Evolutionary conservation across 1,140 invertebrate species (phyloP), one percentile per base, ranked within the genome.

Genomic region (Drosophila arizonae): DNA sequence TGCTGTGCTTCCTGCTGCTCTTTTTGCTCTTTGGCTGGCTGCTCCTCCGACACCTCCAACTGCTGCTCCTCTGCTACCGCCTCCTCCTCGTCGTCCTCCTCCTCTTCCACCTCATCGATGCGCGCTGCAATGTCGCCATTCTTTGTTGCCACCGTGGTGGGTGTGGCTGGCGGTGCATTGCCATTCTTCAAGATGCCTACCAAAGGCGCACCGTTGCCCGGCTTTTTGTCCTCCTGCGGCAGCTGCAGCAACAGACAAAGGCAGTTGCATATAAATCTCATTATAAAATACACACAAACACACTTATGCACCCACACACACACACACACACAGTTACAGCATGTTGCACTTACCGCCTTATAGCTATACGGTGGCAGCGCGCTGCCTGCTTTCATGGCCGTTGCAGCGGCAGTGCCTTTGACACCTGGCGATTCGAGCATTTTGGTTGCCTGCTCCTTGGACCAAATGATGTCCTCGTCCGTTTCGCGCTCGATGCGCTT

Each of bases 401-500:
- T 11, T 6, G 63, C 60, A 0, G 54, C 51, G n/a, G 11, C 10
- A 51, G 60, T 60, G 4, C 80, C 77, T 43, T 92, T 90, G 0
- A 92, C 78, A 70, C 87, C 92, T 36, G 92, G 91, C 28, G 93
- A 93, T 79, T 94, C 93, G 76, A 94, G 93, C 60, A 94, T 87
- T 91, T 94, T 94, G 4, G 93, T 93, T 2, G 94, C 94, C 89
- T 94, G 94, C 88, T 95, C 94, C 82, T 95, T 95, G 36, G 92
- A 94, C 87, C 94, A 93, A 72, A 95, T 92, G 51, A 95, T 95
- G 66, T 93, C 93, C 81, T 95, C 94, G 85, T 95, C 94, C 1
- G 94, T 95, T 92, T 95, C 94, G 63, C 94, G 93, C 88, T 95
- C 95, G 68, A 94, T 93, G 39, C 94, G 93, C 76, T 93, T 91